phyloP scores from a whole-genome alignment of 2,888 invertebrate genomes.

The Andrena minutula region DNA sequence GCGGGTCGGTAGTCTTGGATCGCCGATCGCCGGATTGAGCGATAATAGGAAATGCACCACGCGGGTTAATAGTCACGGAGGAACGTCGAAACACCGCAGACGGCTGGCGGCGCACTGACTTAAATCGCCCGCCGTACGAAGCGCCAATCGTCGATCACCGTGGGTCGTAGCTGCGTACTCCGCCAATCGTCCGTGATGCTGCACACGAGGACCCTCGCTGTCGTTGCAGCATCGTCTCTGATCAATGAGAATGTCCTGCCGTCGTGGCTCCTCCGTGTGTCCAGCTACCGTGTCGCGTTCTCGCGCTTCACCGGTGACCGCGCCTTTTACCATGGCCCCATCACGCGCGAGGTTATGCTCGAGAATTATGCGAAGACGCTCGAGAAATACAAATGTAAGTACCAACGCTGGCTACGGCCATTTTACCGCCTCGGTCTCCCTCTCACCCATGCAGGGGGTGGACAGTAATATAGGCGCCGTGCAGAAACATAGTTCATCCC shows the following conservation, averaged over 20 bases:
- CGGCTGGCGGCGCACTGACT: conserved; percentile 21
- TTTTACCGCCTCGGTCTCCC: conserved; percentile 33
- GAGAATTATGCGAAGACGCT: conserved; percentile 79
- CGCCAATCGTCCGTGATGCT: conserved; percentile 75
- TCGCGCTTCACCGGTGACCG: conserved; percentile 58
- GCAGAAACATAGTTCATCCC: no score
- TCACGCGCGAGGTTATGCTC: conserved; percentile 76
- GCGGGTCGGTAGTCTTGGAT: conserved; percentile 8
- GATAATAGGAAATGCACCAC: conserved; percentile 1
- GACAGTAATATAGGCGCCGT: no score
- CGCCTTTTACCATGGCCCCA: conserved; percentile 44
- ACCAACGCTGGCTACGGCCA: conserved; percentile 48
- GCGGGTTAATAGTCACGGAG: background rate
- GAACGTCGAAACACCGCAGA: conserved; percentile 1
- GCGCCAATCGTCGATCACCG: conserved; percentile 61
- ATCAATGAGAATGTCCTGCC: conserved; percentile 48
- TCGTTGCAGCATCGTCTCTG: conserved; percentile 53
- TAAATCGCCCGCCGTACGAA: conserved; percentile 60
- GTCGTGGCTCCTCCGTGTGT: conserved; percentile 30
- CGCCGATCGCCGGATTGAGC: conserved; percentile 12
- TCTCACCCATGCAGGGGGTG: background rate
- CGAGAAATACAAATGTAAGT: conserved; percentile 83
- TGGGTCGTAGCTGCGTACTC: conserved; percentile 34
- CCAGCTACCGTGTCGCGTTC: conserved; percentile 20
- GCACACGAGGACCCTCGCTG: conserved; percentile 72